Conservation (phyloP, 2,797 vertebrate species). For the Dendrocincla tyrannina region DNA sequence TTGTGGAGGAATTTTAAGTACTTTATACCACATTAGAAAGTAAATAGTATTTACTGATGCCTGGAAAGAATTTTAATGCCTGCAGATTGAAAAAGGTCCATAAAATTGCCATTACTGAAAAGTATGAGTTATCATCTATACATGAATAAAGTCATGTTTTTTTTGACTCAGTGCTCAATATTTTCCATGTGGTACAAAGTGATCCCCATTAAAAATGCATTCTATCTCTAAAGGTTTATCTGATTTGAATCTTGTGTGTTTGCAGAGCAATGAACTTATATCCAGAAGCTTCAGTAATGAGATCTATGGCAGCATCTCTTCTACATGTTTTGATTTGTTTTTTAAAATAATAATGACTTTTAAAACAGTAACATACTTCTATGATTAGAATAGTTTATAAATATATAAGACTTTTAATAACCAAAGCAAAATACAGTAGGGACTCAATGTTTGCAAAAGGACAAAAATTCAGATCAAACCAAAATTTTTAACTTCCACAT, state of each 20-base stretch:
- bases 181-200: not conserved
- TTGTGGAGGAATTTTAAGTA: not conserved
- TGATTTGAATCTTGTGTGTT: not conserved
- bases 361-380: not conserved
- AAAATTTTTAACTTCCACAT: not conserved
- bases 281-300: not conserved
- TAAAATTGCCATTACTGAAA: not conserved
- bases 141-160: not conserved
- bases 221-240: not conserved
- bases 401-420: not conserved
- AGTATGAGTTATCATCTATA: not conserved
- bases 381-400: not conserved
- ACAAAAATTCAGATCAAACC: not conserved
- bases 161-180: not conserved
- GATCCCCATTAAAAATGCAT: not conserved
- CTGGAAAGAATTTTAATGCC: not conserved
- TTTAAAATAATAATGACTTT: not conserved
- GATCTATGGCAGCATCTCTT: not conserved
- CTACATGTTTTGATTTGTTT: not conserved
- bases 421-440: not conserved
- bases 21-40: not conserved
- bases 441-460: not conserved
- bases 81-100: not conserved
- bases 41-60: not conserved
- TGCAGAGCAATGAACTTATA: not conserved